Percentiles rank a stretch among this genome's conserved stretches.
These are phyloP conservation scores for Spheniscus humboldti DNA, from an alignment of 2,797 vertebrate genomes.

Conservation along the genomic window DNA sequence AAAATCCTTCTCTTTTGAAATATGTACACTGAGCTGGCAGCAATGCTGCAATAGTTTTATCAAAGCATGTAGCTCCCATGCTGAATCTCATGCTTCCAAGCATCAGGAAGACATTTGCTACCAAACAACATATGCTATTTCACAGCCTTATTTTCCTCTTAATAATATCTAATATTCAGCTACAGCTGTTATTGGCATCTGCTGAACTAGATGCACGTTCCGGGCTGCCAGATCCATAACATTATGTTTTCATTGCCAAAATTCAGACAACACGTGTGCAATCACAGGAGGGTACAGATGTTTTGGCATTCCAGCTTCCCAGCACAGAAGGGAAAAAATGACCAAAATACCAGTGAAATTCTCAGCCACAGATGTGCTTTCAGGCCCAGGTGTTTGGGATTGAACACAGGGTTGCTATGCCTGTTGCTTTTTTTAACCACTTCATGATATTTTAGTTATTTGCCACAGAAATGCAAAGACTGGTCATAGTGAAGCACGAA, in stretches of 20 bases:
- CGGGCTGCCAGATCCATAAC: not conserved
- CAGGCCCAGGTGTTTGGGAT: not conserved
- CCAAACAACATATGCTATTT: not conserved
- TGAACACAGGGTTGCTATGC: not conserved
- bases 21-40: not conserved
- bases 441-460: not conserved
- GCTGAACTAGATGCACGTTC: not conserved
- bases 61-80: not conserved
- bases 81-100: not conserved
- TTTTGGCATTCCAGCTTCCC: not conserved
- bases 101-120: not conserved
- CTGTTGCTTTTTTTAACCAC: not conserved
- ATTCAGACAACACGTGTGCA: fast-evolving
- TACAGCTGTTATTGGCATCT: not conserved
- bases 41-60: not conserved
- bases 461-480: not conserved
- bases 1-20: not conserved
- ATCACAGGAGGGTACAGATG: not conserved
- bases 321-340: not conserved
- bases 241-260: not conserved
- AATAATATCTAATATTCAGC: conserved; percentile 12
- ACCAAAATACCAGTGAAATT: not conserved
- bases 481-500: not conserved
- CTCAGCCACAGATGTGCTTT: not conserved
- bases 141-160: not conserved